phyloP scores from a whole-genome alignment of 2,888 invertebrate species.

The Imbricaverruca yamaguchii region DNA sequence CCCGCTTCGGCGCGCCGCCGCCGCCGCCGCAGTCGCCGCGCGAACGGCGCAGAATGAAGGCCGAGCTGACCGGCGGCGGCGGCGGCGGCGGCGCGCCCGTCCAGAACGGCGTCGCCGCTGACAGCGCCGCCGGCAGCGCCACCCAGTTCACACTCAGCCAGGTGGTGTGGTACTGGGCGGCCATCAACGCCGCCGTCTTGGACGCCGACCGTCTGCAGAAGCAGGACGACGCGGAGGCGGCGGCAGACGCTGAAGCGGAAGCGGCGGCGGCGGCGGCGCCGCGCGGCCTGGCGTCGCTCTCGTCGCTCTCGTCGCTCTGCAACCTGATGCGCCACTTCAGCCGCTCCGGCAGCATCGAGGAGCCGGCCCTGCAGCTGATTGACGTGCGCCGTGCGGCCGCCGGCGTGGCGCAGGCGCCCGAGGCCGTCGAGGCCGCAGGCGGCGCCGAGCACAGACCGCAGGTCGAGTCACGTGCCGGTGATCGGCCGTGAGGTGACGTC shows the following conservation, averaged over 20 bases:
- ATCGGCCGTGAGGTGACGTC: no score
- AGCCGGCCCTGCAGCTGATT: neutral
- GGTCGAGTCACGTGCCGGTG: no score
- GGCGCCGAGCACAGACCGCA: no score
- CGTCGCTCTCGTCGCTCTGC: neutral
- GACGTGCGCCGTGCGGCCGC: neutral
- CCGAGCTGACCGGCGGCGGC: neutral
- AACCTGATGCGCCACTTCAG: neutral
- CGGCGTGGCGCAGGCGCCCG: no score
- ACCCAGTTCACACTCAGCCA: neutral
- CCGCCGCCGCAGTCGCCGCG: neutral
- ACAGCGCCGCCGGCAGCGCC: neutral
- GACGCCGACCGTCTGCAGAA: neutral
- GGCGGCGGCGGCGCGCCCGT: neutral
- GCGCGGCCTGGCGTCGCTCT: neutral
- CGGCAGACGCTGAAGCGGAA: neutral
- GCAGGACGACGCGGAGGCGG: neutral
- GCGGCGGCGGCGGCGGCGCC: neutral
- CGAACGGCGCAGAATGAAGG: neutral
- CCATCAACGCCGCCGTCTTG: neutral
- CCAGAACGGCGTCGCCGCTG: neutral
- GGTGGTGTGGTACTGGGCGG: slow-evolving; percentile 13
- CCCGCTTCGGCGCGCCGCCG: neutral
- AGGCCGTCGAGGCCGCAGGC: no score
- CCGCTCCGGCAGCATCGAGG: neutral